Base-by-base conservation (phyloP, 2,888 invertebrate species). In the Epirrhoe tristata region DNA sequence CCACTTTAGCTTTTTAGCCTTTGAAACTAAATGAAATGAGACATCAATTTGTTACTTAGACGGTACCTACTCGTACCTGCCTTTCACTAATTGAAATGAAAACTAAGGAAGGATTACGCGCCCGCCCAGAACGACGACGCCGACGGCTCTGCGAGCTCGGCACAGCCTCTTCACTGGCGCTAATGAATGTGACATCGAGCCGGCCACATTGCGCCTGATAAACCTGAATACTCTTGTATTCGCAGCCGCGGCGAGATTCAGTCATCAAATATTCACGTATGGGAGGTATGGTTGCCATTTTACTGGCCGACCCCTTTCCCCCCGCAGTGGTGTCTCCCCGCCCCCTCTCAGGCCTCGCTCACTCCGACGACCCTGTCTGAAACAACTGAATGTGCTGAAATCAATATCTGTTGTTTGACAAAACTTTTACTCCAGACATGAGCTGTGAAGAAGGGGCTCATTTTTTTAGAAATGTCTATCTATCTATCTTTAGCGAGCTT, bases 221-320 rank as follows among this genome's bases (percentile, higher is more conserved):
- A 71, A 81, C 77, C 79, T 79, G 78, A 78, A 77, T 82, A 80
- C 82, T 72, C 74, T 76, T 81, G 82, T 81, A 83, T 82, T 82
- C 80, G 81, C 81, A 84, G 84, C 85, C 86, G 82, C 86, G 86
- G 85, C 85, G 89, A 90, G 91, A 91, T 91, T 90, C 88, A 84
- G 81, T 81, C 88, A 93, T 93, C 88, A 91, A 93, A 93, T 91
- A 93, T 93, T 93, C 90, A 93, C 90, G 87, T 88, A 88, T 87
- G 88, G n/a, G 88, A 87, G 89, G 85, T 83, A 87, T 85, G 88
- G 86, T 87, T 89, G 89, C 88, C 86, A 87, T 88, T 91, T 90
- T 88, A 90, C 89, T 87, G 90, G 86, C 85, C 82, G 67, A 72
- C 74, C 73, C 71, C 73, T 70, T 62, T 72, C 74, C 57, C 60